Base-by-base conservation (phyloP, 2,113 vertebrate species). In the Urocynchramus pylzowi region DNA sequence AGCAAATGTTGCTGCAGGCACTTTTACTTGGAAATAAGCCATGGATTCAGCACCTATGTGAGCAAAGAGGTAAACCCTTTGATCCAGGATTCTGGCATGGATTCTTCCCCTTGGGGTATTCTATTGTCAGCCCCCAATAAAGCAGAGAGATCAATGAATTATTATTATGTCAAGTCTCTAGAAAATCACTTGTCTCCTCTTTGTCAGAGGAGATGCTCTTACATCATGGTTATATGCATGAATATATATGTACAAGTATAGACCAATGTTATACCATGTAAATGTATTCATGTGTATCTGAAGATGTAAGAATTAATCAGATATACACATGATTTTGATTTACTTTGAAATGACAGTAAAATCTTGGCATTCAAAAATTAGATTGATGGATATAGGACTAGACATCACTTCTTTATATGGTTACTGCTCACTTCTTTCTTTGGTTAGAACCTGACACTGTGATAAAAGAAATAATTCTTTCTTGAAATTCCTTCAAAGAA, bases 1-100 rank as follows among this genome's bases (percentile, higher is more conserved):
- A 98, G 97, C 96, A 97, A 98, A 98, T 68, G 59, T 97, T 98
- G 98, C 98, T 97, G 89, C 96, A 97, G 98, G 98, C 98, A 96
- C 82, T 98, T 98, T 97, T 89, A 91, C 97, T 98, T 97, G 96
- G 97, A 97, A 97, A 90, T 77, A 59, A 20, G 94, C 98, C 97
- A 97, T 93, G 94, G 97, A 97, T 98, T 95, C 97, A 88, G 96
- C 98, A 98, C 98, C 98, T 98, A 98, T 97, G 96, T 84, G 42
- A 91, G 86, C 54, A 82, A 90, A 96, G 89, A 97, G 61, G 85
- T 83, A 92, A 95, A 92, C 59, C 69, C 96, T 98, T 98, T 98
- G 97, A 98, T 98, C 96, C 97, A 88, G 95, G 90, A 97, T 80
- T 93, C 97, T 96, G 96, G 90, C 95, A 80, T 82, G 91, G 65